Evolutionary conservation across 2,888 invertebrate species (phyloP).

Genomic region (Ryuthela nishihirai): DNA sequence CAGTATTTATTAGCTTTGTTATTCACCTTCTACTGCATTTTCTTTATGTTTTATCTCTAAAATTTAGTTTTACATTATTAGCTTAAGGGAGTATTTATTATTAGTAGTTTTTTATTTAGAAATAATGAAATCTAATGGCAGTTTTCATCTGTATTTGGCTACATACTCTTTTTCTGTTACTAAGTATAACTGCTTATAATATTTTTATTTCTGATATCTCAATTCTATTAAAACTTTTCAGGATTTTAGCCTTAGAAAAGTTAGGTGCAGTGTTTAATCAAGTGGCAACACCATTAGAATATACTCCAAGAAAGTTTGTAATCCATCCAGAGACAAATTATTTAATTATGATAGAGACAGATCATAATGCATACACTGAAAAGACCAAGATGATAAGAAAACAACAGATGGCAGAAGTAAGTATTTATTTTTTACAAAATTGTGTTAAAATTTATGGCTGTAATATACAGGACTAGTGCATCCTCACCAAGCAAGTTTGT

Average conservation of each 20-base stretch:
- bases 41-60: too few relatives aligned
- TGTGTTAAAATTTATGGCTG: neutral
- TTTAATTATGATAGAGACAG: conserved; percentile 89
- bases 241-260: conserved; percentile 95
- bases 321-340: conserved; percentile 88
- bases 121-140: too few relatives aligned
- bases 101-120: too few relatives aligned
- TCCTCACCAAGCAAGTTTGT: too few relatives aligned
- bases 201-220: neutral
- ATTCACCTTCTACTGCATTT: too few relatives aligned
- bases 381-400: conserved; percentile 89
- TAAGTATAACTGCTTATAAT: neutral
- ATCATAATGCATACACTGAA: conserved; percentile 97
- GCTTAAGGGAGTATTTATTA: too few relatives aligned
- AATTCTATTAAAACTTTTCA: conserved; percentile 39
- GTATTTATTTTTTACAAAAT: conserved; percentile 5
- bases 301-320: conserved; percentile 91
- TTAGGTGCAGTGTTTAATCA: conserved; percentile 98
- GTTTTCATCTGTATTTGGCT: too few relatives aligned
- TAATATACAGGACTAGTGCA: neutral
- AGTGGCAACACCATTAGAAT: conserved; percentile 74
- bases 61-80: too few relatives aligned
- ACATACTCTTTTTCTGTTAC: too few relatives aligned
- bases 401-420: conserved; percentile 87
- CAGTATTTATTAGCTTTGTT: too few relatives aligned